These are phyloP conservation scores for Xanthia icteritia DNA, from an alignment of 2,888 invertebrate species.

Conservation along the genomic window DNA sequence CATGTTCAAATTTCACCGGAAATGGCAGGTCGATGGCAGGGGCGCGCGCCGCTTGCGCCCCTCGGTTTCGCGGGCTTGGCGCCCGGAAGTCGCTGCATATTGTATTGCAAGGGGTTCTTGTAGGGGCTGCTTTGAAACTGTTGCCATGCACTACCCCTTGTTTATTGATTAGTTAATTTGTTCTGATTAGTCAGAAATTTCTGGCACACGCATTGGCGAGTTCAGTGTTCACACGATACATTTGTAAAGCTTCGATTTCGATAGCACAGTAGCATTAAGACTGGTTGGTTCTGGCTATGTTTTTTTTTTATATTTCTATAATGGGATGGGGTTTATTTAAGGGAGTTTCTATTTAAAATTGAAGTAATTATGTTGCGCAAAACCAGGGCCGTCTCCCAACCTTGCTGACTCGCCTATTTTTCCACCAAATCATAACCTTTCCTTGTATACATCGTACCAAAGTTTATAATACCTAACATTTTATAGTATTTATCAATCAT, in stretches of 20 bases:
- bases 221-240: neutral
- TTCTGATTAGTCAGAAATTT: conserved; percentile 4
- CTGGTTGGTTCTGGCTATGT: neutral
- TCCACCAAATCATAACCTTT: neutral
- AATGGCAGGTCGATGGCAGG: conserved; percentile 46
- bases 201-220: neutral
- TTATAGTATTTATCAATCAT: neutral
- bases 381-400: neutral
- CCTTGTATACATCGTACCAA: neutral
- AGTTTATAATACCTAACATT: neutral
- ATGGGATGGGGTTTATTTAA: neutral
- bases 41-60: conserved; percentile 35
- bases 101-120: conserved; percentile 57
- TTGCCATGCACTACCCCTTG: conserved; percentile 39
- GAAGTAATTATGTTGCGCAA: neutral
- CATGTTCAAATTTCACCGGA: conserved; percentile 42
- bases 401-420: neutral
- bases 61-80: conserved; percentile 27
- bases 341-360: neutral
- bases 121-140: conserved; percentile 40
- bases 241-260: neutral
- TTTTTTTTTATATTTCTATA: neutral
- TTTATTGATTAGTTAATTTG: conserved; percentile 41
- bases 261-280: neutral
- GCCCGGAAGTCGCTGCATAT: conserved; percentile 65